Conservation (phyloP, 2,888 invertebrate species). For the Ennomos quercinarius region DNA sequence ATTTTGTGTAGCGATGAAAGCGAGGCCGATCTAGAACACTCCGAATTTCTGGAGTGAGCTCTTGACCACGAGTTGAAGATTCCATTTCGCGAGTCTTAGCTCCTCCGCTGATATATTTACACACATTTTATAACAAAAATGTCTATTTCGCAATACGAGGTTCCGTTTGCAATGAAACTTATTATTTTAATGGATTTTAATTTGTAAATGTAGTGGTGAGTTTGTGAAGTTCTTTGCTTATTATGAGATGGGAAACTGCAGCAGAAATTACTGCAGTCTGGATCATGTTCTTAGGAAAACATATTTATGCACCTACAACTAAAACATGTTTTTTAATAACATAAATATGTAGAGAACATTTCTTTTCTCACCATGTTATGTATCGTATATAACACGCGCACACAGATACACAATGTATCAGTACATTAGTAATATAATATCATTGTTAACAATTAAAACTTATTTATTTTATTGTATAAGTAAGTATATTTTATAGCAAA, state of each 20-base stretch:
- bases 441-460: too few species aligned
- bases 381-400: too few species aligned
- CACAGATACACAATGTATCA: too few species aligned
- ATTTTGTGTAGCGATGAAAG: constrained; percentile 46
- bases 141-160: constrained; percentile 34
- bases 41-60: constrained; percentile 47
- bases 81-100: constrained; percentile 43
- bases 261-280: constrained; percentile 24
- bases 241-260: constrained; percentile 38
- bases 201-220: constrained; percentile 42
- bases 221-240: constrained; percentile 36
- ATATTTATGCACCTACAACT: too few species aligned
- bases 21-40: constrained; percentile 49
- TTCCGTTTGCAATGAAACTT: constrained; percentile 35
- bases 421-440: too few species aligned
- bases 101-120: constrained; percentile 41
- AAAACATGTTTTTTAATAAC: too few species aligned
- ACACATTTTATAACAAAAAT: constrained; percentile 38
- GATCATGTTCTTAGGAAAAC: constrained; percentile 3
- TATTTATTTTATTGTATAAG: too few species aligned
- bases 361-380: too few species aligned
- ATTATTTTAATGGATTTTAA: constrained; percentile 44
- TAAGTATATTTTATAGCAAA: constrained; percentile 5
- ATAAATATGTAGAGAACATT: too few species aligned
- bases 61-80: constrained; percentile 47